Conservation (phyloP, 2,797 vertebrate species). For the Loriculus beryllinus region DNA sequence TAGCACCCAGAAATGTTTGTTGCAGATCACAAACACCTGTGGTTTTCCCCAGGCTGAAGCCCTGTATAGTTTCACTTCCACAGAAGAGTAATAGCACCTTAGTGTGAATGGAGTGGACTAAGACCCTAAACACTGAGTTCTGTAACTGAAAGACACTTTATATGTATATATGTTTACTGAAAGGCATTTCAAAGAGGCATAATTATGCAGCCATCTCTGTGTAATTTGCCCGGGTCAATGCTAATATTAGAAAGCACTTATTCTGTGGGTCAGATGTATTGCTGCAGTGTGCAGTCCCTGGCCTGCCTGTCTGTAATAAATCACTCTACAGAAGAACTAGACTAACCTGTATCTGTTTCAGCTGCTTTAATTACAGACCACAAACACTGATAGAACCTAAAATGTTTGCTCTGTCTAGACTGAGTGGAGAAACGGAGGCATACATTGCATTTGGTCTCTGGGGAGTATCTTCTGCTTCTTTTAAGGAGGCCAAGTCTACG, state of each 20-base stretch:
- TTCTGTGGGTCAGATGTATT: neutral
- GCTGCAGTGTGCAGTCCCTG: neutral
- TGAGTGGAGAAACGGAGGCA: neutral
- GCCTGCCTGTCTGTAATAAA: neutral
- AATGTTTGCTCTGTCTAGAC: conserved; percentile 33
- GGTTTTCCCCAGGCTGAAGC: neutral
- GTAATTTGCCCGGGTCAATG: neutral
- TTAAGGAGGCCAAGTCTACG: neutral
- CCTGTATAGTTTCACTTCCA: neutral
- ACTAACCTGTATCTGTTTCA: conserved; percentile 1
- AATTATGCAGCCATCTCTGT: neutral
- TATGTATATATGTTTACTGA: neutral
- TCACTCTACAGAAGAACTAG: neutral
- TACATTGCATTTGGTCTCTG: neutral
- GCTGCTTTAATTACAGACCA: conserved; percentile 22
- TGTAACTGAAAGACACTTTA: conserved; percentile 21
- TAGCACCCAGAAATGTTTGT: neutral
- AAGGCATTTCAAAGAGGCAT: neutral
- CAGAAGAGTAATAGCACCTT: neutral
- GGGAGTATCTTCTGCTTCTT: neutral
- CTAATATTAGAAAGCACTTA: conserved; percentile 39
- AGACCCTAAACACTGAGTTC: neutral
- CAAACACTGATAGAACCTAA: conserved; percentile 14
- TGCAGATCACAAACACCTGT: neutral
- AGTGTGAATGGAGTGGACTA: neutral